Base-by-base conservation (phyloP, 2,113 vertebrate genomes). In the Cavia aperea region DNA sequence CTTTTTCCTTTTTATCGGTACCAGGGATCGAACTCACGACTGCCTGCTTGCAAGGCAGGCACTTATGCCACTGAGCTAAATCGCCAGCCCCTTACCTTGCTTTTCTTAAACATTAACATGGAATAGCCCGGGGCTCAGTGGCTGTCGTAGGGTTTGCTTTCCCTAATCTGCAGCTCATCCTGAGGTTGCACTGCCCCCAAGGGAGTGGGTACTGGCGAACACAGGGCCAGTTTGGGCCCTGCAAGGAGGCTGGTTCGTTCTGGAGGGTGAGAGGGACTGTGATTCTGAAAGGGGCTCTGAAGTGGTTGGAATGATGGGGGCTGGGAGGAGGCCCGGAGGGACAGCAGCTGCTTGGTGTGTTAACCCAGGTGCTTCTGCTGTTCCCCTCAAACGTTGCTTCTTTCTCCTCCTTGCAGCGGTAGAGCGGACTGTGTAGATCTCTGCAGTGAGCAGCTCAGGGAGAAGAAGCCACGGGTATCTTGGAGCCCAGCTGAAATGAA, bases 401-500 rank as follows among this genome's bases (percentile, higher is more conserved):
- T 77, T 66, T n/a, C n/a, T 49, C 26, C 77, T 78, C 84, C 54
- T 96, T 79, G 39, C 85, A n/a, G 33, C 5, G 21, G 29, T 33
- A 81, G 85, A 86, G 73, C 58, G 62, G 46, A 2, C 16, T 63
- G 77, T 62, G 51, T n/a, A 51, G 68, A 83, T 14, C 63, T 54
- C 23, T 14, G 36, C n/a, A 70, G 73, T 7, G 24, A 75, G 92
- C n/a, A 24, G 21, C 43, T 15, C 26, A 2, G 83, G 62, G 72
- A 86, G 63, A 46, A 82, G 58, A 46, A 88, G 84, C 62, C 51
- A 43, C 26, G 54, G 56, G 62, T 54, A 36, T 26, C 54, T 33
- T 49, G 51, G 79, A 89, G 51, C n/a, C 43, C 77, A 89, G 85
- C 65, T 87, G 94, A 96, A 82, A 92, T 92, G 92, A 90, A 77